A percentile compares a stretch with the other conserved stretches of the same genome.
Conservation (phyloP, 2,797 vertebrate genomes). For the Ataeniobius toweri region DNA sequence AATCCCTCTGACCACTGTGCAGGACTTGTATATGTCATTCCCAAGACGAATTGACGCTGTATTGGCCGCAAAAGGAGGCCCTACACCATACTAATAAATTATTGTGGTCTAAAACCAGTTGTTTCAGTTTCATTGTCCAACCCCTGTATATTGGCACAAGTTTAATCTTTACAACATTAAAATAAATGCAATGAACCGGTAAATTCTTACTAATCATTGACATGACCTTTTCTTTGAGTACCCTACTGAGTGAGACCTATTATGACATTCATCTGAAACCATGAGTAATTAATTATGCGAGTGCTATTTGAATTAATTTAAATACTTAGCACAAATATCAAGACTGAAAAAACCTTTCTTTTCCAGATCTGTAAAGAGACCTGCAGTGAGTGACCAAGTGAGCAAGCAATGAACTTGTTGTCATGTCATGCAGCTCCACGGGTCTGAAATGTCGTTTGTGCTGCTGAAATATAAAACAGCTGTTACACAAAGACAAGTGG, state of each 20-base stretch:
- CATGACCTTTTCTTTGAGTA: constrained; percentile 67
- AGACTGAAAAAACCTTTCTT: constrained; percentile 27
- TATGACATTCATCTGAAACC: constrained; percentile 56
- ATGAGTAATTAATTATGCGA: constrained; percentile 67
- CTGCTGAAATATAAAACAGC: constrained; percentile 44
- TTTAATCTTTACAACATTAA: constrained; percentile 41
- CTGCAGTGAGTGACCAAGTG: background rate
- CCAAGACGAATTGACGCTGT: too few relatives aligned
- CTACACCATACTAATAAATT: too few relatives aligned
- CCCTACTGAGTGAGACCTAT: constrained; percentile 62
- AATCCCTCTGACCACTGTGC: too few relatives aligned
- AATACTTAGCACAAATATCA: constrained; percentile 63
- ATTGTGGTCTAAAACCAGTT: background rate
- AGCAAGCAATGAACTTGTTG: constrained; percentile 19
- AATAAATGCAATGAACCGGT: constrained; percentile 44
- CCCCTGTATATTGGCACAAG: background rate
- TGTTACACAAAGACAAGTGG: constrained; percentile 28
- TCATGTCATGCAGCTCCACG: constrained; percentile 4
- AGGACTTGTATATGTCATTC: too few relatives aligned
- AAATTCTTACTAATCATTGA: constrained; percentile 62
- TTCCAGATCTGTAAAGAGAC: constrained; percentile 9
- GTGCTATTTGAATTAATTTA: constrained; percentile 74
- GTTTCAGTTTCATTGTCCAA: too few relatives aligned
- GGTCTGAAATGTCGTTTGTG: constrained; percentile 25
- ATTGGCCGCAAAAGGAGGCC: too few relatives aligned